phyloP scores from a whole-genome alignment of 2,797 vertebrate genomes.

The Remorina albescens region DNA sequence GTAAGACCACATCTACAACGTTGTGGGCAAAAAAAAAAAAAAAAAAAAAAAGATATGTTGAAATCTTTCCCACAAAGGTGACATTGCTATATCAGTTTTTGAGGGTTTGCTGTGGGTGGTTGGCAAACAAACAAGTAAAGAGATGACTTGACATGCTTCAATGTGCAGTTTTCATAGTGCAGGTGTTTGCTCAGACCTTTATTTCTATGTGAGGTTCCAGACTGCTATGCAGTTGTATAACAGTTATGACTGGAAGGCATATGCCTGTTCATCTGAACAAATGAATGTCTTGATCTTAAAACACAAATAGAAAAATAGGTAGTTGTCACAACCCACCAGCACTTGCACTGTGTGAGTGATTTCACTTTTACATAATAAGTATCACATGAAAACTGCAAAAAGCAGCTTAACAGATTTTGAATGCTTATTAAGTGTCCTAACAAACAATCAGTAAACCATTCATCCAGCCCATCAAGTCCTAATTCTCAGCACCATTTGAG shows the following conservation, averaged over 20 bases:
- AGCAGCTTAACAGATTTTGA: slow-evolving; percentile 14
- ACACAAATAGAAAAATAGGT: slow-evolving; percentile 12
- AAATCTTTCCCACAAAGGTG: background rate
- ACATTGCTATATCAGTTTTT: background rate
- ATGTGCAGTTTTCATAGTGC: background rate
- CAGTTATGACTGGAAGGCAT: background rate
- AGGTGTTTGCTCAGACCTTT: background rate
- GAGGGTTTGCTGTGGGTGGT: background rate
- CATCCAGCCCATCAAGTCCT: background rate
- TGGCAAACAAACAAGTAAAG: background rate
- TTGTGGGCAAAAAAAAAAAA: background rate
- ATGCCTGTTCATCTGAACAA: background rate
- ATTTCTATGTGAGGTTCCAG: background rate
- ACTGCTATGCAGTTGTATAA: background rate
- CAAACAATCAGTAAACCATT: slow-evolving; percentile 24
- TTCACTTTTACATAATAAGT: background rate
- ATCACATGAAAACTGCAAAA: slow-evolving; percentile 12
- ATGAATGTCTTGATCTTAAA: background rate
- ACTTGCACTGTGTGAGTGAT: background rate
- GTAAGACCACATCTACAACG: background rate
- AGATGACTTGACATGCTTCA: background rate
- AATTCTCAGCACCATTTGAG: slow-evolving; percentile 27
- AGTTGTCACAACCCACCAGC: background rate
- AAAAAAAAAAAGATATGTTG: background rate
- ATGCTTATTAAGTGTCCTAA: slow-evolving; percentile 33